Percentiles rank a stretch among this genome's conserved stretches.
Conservation (phyloP, 1,140 invertebrate genomes). For the Sweltsa coloradensis region DNA sequence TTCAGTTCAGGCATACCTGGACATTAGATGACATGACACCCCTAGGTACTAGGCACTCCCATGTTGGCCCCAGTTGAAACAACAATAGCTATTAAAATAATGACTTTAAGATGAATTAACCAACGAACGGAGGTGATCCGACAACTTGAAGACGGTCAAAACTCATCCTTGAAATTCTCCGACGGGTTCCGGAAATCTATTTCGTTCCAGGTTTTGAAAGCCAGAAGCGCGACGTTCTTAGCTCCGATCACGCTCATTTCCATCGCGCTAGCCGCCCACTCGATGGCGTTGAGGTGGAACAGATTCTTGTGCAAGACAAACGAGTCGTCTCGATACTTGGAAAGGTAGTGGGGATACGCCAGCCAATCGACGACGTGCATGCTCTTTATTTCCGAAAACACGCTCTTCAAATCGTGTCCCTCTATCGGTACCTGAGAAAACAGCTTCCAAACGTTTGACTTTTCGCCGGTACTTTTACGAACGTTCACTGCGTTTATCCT, state of each 20-base stretch:
- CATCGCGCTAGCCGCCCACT: constrained; percentile 56
- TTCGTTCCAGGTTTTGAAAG: constrained; percentile 22
- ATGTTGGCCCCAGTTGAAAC: no score
- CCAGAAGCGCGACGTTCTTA: constrained; percentile 49
- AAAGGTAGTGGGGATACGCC: constrained; percentile 48
- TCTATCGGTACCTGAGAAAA: constrained; percentile 38
- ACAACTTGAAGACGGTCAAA: background rate
- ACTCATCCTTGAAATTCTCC: background rate
- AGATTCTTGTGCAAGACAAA: constrained; percentile 42
- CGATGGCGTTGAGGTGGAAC: constrained; percentile 54
- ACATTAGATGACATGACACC: no score
- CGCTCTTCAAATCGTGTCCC: constrained; percentile 29
- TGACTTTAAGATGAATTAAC: no score
- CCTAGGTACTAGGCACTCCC: no score
- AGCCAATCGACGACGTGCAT: constrained; percentile 37
- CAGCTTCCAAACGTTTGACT: constrained; percentile 39
- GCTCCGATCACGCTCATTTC: constrained; percentile 55
- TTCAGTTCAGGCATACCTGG: no score
- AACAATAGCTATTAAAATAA: no score
- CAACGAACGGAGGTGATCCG: no score
- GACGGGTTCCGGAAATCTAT: background rate
- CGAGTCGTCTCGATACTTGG: constrained; percentile 28
- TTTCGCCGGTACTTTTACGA: constrained; percentile 13
- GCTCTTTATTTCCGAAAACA: constrained; percentile 36
- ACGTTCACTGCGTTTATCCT: constrained; percentile 31